A percentile compares a stretch with the other conserved stretches of the same genome.
Conservation (phyloP, 2,113 vertebrate genomes). For the Sclerurus mexicanus region DNA sequence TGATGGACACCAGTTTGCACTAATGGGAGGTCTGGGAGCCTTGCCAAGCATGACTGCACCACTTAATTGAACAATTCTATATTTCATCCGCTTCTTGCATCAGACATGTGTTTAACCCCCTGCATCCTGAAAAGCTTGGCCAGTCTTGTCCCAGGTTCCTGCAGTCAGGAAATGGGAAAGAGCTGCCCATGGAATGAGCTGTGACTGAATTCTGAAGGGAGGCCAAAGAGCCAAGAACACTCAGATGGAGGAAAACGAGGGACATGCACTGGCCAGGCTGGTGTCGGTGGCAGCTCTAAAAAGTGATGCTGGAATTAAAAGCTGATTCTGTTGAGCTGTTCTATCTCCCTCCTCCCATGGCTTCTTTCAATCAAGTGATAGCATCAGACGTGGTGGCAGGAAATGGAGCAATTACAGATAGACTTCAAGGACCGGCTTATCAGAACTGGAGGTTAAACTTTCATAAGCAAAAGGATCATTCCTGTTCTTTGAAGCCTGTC, state of each 20-base stretch:
- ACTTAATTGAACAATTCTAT: constrained; percentile 13
- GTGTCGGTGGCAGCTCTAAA: background rate
- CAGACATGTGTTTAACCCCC: background rate
- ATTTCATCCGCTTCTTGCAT: constrained; percentile 16
- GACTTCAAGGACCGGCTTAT: constrained; percentile 42
- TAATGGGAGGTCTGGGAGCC: constrained; percentile 20
- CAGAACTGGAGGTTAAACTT: constrained; percentile 10
- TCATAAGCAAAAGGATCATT: background rate
- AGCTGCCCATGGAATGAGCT: background rate
- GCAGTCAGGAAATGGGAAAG: background rate
- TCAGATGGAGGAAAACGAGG: background rate
- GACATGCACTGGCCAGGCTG: background rate
- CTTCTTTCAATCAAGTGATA: constrained; percentile 39
- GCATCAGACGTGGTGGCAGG: background rate
- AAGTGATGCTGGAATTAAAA: background rate
- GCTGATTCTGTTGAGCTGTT: background rate
- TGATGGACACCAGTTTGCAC: constrained; percentile 41
- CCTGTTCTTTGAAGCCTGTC: constrained; percentile 8
- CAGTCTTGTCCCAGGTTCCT: background rate
- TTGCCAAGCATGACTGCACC: constrained; percentile 39
- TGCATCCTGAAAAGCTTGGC: background rate
- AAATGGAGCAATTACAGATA: constrained; percentile 53
- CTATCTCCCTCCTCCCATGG: background rate
- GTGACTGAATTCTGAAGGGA: background rate
- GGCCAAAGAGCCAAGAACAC: background rate